Evolutionary conservation across 1,140 invertebrate species (phyloP), one percentile per base, ranked within the genome.

Genomic region (Ectropis grisescens): DNA sequence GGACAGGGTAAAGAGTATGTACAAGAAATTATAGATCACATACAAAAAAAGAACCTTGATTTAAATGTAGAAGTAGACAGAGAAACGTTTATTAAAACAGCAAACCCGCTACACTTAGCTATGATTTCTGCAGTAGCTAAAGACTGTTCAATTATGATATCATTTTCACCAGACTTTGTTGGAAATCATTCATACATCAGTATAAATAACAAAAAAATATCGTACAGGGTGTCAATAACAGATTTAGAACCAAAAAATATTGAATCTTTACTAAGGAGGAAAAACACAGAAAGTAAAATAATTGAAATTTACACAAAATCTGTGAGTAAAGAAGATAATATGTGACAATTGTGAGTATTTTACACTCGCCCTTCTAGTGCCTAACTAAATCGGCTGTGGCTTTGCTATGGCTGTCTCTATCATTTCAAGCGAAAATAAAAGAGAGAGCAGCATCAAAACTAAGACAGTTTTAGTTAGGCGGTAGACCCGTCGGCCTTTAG

Each of bases 111-210:
- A 24, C 38, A 68, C 19, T 41, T 66, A 34, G 57, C 56, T n/a
- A 30, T 81, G 11, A 66, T 84, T 52, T 72, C 78, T 13, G 68
- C 75, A 27, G 43, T 80, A 6, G 70, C 67, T 10, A 81, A 74
- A 51, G 81, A 84, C 33, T 81, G 79, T 36, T 84, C 82, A 4
- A 59, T 83, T 5, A 84, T 84, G 82, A 70, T 84, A 28, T 55
- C 64, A 13, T 68, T 82, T 25, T 48, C 71, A 12, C 31, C 47
- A n/a, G 16, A 65, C 23, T 22, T 14, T 22, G 37, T 42, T 35
- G 40, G 57, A 29, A 29, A 39, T 9, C 33, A 36, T 12, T 42
- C 58, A 31, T 41, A 25, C 19, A 48, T 68, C 12, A 32, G 38
- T 31, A 32, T 64, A 31, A 47, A 49, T 22, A 40, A 54, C 7